phyloP scores from a whole-genome alignment of 2,113 vertebrate genomes.

The Hemiprocne comata region DNA sequence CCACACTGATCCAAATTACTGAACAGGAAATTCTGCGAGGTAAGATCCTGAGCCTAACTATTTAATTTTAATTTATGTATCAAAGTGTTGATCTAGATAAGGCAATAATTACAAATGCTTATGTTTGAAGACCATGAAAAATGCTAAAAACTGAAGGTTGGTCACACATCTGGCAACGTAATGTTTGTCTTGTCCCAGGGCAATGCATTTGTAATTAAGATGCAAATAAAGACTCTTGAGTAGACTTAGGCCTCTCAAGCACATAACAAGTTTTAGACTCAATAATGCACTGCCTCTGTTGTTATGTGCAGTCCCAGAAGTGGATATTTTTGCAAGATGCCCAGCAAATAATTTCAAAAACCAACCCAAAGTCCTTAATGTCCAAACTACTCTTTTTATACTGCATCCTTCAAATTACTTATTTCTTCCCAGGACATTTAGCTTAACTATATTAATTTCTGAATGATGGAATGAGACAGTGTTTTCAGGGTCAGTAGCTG shows the following conservation, averaged over 20 bases:
- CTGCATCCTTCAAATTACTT: not conserved
- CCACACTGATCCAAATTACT: constrained; percentile 48
- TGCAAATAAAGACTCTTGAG: not conserved
- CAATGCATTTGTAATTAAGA: not conserved
- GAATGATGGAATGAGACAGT: constrained; percentile 53
- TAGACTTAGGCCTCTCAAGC: not conserved
- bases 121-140: constrained; percentile 7
- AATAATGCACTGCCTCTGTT: not conserved
- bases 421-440: not conserved
- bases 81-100: constrained; percentile 25
- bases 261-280: not conserved
- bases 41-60: constrained; percentile 9
- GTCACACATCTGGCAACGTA: not conserved
- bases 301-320: not conserved
- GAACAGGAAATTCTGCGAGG: constrained; percentile 60
- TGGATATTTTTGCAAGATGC: not conserved
- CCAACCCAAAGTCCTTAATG: not conserved
- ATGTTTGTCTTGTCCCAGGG: not conserved
- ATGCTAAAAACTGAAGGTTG: not conserved
- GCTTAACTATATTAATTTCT: not conserved
- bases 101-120: constrained; percentile 7
- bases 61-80: constrained; percentile 44
- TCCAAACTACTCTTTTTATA: not conserved
- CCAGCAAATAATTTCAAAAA: not conserved
- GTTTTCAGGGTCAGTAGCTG: constrained; percentile 19